phyloP scores from a whole-genome alignment of 2,888 invertebrate species.

The Nomada fabriciana region DNA sequence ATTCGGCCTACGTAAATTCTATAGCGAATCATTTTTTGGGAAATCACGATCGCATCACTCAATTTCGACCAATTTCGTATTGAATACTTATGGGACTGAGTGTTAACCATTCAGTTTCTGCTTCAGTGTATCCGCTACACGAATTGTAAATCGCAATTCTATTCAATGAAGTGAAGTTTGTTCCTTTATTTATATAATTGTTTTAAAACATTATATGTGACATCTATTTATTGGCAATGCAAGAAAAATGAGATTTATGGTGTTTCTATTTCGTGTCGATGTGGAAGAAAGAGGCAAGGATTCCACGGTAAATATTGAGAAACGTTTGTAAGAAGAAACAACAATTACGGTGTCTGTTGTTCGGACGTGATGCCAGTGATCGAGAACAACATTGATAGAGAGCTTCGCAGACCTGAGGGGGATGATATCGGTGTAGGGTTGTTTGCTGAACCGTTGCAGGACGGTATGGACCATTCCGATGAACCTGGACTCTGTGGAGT shows the following conservation, averaged over 20 bases:
- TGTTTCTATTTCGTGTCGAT: conserved; percentile 4
- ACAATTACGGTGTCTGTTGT: conserved; percentile 79
- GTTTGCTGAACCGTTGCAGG: conserved; percentile 72
- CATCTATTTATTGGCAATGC: no score
- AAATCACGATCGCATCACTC: no score
- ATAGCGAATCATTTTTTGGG: no score
- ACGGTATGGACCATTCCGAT: conserved; percentile 80
- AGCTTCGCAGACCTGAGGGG: conserved; percentile 81
- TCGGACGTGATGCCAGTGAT: conserved; percentile 79
- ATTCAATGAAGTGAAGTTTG: neutral
- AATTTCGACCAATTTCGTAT: no score
- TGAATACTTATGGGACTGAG: no score
- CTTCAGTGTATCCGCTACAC: neutral
- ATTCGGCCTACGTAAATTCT: no score
- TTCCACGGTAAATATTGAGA: neutral
- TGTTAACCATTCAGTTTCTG: neutral
- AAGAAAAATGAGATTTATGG: neutral
- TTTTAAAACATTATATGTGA: neutral
- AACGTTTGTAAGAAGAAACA: conserved; percentile 67
- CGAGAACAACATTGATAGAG: conserved; percentile 82
- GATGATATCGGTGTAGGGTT: conserved; percentile 69
- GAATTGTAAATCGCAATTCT: neutral
- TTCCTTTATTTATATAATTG: neutral
- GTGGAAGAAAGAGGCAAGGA: neutral
- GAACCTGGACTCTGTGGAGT: conserved; percentile 73